Percentiles rank a stretch among this genome's conserved stretches.
These are phyloP conservation scores for Nysson spinosus DNA, from an alignment of 2,888 invertebrate species.

Conservation along the genomic window DNA sequence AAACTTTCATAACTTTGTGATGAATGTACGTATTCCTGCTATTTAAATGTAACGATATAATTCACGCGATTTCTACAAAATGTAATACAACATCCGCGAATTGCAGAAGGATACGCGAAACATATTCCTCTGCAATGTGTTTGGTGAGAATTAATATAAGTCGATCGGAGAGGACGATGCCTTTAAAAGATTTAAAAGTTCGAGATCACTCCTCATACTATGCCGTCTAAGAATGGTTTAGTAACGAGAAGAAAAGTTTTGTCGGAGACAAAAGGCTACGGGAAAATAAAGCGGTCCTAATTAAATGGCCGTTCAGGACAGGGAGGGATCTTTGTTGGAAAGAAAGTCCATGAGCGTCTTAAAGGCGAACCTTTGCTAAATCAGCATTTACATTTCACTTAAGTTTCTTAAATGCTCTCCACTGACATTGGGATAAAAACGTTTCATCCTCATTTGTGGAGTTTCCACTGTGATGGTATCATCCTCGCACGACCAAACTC, in stretches of 20 bases:
- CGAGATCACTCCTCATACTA: conserved; percentile 46
- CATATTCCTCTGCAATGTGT: background rate
- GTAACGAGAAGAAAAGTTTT: conserved; percentile 53
- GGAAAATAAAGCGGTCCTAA: conserved; percentile 69
- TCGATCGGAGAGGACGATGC: conserved; percentile 15
- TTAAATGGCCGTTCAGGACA: conserved; percentile 66
- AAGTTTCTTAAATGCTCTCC: conserved; percentile 22
- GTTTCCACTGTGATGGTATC: background rate
- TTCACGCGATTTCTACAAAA: background rate
- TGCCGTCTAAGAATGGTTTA: conserved; percentile 52
- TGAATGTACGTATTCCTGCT: background rate
- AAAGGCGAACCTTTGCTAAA: conserved; percentile 58
- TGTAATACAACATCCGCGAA: background rate
- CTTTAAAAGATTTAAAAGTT: conserved; percentile 67
- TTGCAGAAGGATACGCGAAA: background rate
- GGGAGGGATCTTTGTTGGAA: conserved; percentile 52
- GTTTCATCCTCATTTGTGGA: conserved; percentile 10
- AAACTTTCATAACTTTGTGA: background rate
- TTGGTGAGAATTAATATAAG: conserved; percentile 9
- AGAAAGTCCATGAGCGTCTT: conserved; percentile 52
- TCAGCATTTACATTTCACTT: conserved; percentile 33
- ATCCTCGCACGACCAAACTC: no score
- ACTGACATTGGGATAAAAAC: background rate
- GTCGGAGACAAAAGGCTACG: conserved; percentile 62
- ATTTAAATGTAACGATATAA: background rate